Percentiles rank a stretch among this genome's conserved stretches.
These are phyloP conservation scores for Tetropium fuscum DNA, from an alignment of 2,888 invertebrate genomes.

Conservation along the genomic window DNA sequence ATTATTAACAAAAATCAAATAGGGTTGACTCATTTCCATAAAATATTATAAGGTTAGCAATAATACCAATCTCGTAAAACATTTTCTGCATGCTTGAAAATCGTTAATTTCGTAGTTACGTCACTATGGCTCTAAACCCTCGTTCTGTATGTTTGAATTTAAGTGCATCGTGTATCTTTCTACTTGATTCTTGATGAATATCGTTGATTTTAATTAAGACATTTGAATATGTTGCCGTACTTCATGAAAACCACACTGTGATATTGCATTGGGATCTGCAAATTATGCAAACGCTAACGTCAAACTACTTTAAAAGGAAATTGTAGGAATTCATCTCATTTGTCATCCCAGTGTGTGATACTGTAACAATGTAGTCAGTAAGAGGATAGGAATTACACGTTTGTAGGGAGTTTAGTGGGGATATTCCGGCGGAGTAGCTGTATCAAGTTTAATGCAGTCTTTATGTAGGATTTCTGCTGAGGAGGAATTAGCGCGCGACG, in stretches of 20 bases:
- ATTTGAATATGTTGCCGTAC: neutral
- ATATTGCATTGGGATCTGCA: neutral
- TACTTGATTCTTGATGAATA: too few relatives aligned
- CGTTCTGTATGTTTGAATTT: too few relatives aligned
- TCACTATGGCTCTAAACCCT: too few relatives aligned
- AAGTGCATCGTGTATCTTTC: too few relatives aligned
- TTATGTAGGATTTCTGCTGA: conserved; percentile 55
- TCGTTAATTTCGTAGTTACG: too few relatives aligned
- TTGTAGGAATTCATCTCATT: conserved; percentile 15
- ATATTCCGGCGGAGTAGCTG: conserved; percentile 39
- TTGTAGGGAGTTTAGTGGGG: conserved; percentile 28
- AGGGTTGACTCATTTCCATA: too few relatives aligned
- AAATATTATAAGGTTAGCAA: too few relatives aligned
- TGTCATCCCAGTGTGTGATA: neutral
- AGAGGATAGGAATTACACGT: conserved; percentile 12
- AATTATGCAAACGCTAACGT: conserved; percentile 1
- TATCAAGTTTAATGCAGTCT: conserved; percentile 61
- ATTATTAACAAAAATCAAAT: too few relatives aligned
- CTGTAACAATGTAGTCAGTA: neutral
- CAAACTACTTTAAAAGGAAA: conserved; percentile 10
- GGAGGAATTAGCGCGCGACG: conserved; percentile 58
- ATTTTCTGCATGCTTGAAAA: too few relatives aligned
- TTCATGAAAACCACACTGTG: neutral
- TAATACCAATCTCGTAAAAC: too few relatives aligned
- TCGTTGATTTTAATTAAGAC: neutral